A percentile compares a stretch with the other conserved stretches of the same genome.
Conservation (phyloP, 2,888 invertebrate genomes). For the Clanis bilineata region DNA sequence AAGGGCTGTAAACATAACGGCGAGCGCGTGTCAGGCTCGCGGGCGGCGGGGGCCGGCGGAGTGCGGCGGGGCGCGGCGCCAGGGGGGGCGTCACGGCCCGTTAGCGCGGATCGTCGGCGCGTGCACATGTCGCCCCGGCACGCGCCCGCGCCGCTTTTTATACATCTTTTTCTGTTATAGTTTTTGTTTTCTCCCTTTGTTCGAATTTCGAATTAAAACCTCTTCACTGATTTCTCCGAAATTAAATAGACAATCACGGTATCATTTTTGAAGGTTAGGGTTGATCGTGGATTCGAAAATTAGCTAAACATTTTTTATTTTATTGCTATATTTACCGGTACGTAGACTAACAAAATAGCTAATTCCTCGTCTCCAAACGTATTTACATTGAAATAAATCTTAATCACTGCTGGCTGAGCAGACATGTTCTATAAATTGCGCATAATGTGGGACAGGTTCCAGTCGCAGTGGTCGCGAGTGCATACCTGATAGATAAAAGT, state of each 20-base stretch:
- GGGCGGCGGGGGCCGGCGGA: conserved; percentile 29
- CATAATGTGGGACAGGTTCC: not conserved
- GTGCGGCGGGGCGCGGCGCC: conserved; percentile 21
- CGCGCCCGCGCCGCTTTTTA: conserved; percentile 76
- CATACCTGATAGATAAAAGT: conserved; percentile 61
- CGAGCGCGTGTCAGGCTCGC: conserved; percentile 57
- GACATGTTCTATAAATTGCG: not conserved
- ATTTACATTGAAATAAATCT: not conserved
- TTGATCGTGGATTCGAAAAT: not conserved
- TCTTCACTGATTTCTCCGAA: conserved; percentile 12
- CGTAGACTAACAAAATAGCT: not conserved
- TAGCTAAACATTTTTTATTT: not conserved
- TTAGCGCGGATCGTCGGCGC: conserved; percentile 69
- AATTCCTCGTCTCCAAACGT: not conserved
- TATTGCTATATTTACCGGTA: not conserved
- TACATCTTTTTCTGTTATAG: conserved; percentile 61
- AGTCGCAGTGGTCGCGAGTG: conserved; percentile 27
- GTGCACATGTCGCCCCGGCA: conserved; percentile 80
- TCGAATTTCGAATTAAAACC: conserved; percentile 58
- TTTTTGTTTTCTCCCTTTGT: conserved; percentile 75
- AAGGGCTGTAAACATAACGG: conserved; percentile 61
- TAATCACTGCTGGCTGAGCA: not conserved
- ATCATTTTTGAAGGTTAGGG: not conserved
- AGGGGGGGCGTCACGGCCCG: conserved; percentile 65
- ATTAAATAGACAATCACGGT: not conserved